Conservation (phyloP, 2,113 vertebrate genomes). For the Scatophagus argus region DNA sequence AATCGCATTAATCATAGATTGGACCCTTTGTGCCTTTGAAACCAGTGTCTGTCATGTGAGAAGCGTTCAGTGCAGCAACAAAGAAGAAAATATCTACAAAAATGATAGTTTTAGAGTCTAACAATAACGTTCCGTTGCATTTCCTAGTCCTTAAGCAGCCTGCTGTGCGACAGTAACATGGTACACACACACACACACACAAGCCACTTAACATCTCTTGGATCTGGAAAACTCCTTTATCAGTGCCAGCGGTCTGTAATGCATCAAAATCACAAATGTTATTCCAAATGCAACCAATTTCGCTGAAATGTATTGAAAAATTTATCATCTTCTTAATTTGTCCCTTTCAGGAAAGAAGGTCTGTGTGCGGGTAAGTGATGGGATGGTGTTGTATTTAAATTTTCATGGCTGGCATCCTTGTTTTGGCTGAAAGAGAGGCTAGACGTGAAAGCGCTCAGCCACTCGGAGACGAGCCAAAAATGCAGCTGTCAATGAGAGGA, state of each 20-base stretch:
- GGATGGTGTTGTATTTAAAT: conserved; percentile 74
- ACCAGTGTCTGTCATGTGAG: conserved; percentile 41
- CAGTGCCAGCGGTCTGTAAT: conserved; percentile 16
- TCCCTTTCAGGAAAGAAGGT: conserved; percentile 33
- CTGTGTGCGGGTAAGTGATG: conserved; percentile 35
- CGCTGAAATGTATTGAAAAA: conserved; percentile 30
- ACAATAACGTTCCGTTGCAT: not conserved
- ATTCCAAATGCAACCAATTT: conserved; percentile 25
- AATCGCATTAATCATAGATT: conserved; percentile 73
- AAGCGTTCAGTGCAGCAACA: conserved; percentile 27
- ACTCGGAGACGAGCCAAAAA: conserved; percentile 78
- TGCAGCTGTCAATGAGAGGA: conserved; percentile 82
- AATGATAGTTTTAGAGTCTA: not conserved
- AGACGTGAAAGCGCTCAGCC: conserved; percentile 70
- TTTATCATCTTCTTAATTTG: conserved; percentile 53
- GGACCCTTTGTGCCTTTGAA: conserved; percentile 51
- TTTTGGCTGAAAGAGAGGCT: conserved; percentile 72
- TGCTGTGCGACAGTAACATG: not conserved
- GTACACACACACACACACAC: not conserved
- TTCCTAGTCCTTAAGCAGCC: not conserved
- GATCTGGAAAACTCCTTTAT: conserved; percentile 26
- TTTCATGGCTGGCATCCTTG: conserved; percentile 77
- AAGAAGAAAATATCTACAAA: conserved; percentile 19
- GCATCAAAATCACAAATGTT: conserved; percentile 38
- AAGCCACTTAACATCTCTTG: conserved; percentile 12